Percentiles rank a stretch among this genome's conserved stretches.
phyloP scores from a whole-genome alignment of 2,113 vertebrate species.

The Cyanocitta stelleri region DNA sequence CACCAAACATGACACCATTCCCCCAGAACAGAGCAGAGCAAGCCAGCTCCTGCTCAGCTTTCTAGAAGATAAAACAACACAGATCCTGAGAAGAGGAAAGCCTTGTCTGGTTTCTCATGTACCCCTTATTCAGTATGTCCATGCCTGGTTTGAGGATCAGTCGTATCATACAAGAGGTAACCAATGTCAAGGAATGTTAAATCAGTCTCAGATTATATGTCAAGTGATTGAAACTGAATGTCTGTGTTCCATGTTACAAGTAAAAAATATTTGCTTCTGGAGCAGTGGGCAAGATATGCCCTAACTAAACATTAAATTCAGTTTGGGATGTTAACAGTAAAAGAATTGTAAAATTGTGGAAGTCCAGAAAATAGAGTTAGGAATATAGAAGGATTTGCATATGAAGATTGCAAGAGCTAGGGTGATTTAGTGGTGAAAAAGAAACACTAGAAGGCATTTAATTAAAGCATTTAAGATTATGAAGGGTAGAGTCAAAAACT shows the following conservation, averaged over 20 bases:
- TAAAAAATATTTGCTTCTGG: background rate
- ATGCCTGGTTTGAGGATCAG: background rate
- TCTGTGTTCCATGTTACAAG: background rate
- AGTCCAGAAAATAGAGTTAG: background rate
- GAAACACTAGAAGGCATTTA: conserved; percentile 11
- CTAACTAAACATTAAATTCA: background rate
- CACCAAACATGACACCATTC: accelerated
- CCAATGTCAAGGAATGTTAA: background rate
- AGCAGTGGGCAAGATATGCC: background rate
- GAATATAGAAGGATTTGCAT: background rate
- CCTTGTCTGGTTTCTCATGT: background rate
- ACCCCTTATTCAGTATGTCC: background rate
- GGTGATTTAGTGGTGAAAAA: background rate
- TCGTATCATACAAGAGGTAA: background rate
- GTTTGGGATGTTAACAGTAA: background rate
- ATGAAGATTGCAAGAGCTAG: background rate
- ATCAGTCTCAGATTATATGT: background rate
- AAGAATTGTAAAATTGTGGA: background rate
- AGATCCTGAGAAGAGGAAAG: background rate
- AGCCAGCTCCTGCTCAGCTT: background rate
- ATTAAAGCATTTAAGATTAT: conserved; percentile 44
- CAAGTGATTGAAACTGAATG: background rate
- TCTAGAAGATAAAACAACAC: background rate
- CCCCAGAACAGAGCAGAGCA: background rate
- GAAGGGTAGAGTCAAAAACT: conserved; percentile 21